Base-by-base conservation (phyloP, 2,888 invertebrate genomes). In the Brachypalpus laphriformis region DNA sequence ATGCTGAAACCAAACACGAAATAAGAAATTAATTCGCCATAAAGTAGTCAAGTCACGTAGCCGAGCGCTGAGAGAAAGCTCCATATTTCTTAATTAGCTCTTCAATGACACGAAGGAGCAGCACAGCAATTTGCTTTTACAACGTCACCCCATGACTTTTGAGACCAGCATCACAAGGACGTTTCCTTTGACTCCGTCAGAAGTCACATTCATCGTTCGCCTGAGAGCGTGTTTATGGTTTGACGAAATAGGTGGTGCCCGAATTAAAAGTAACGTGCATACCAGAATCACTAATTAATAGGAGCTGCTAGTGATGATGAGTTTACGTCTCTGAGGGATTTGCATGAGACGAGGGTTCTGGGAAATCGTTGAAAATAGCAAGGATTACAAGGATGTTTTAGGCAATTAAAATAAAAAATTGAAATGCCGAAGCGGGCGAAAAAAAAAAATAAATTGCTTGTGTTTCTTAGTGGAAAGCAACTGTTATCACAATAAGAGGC, bases 1-100 rank as follows among this genome's bases (percentile, higher is more conserved):
- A 80, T 57, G 66, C 57, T 80, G 49, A 83, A 81, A 81, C 85
- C 81, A 85, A 81, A 85, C 85, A 85, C 81, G 85, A 85, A 85
- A 81, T 81, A 85, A 85, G 85, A 85, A 85, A 85, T 85, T 85
- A 85, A 85, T 85, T 81, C 75, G 66, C 81, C 61, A 81, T 85
- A 81, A 81, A 81, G 81, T 34, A 85, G 85, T 85, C 85, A 75
- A 81, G 85, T 85, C 85, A 85, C 85, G 85, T 85, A 85, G 65
- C 45, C 59, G 71, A 76, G 85, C 76, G 85, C 81, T 72, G 85
- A 81, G 81, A 54, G 80, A 85, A 81, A 85, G 85, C 85, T 81
- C 81, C 85, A 85, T 85, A 85, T 85, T 85, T 85, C 85, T 85
- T 85, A 85, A 85, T 85, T 85, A 85, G 85, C 85, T 85, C 85